Percentiles rank a stretch among this genome's conserved stretches.
Evolutionary conservation across 2,888 invertebrate genomes (phyloP).

Genomic region (Masnerella sp.): DNA sequence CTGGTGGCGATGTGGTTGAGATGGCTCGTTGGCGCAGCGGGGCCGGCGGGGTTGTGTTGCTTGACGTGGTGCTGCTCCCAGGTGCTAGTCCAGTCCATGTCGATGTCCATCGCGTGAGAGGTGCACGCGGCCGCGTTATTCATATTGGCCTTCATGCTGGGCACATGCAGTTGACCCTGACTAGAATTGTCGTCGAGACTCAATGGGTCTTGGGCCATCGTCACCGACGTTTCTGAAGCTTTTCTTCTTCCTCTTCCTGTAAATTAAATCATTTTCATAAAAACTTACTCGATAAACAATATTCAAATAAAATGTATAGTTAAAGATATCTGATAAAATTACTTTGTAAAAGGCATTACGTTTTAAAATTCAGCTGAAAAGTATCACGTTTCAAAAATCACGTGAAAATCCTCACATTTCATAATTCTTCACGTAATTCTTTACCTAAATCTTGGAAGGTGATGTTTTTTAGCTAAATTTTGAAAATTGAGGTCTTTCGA

Average conservation of each 20-base stretch:
- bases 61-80: slow-evolving; percentile 70
- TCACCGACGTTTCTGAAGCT: slow-evolving; percentile 62
- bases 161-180: slow-evolving; percentile 61
- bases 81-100: slow-evolving; percentile 71
- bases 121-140: slow-evolving; percentile 52
- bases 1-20: slow-evolving; percentile 62
- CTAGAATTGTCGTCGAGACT: slow-evolving; percentile 67
- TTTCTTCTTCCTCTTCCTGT: slow-evolving; percentile 74
- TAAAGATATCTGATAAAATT: too few species aligned
- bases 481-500: too few species aligned
- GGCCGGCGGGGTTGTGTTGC: slow-evolving; percentile 63
- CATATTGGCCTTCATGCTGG: slow-evolving; percentile 58
- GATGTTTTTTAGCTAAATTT: too few species aligned
- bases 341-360: too few species aligned
- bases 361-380: too few species aligned
- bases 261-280: too few species aligned
- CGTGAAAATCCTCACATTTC: too few species aligned
- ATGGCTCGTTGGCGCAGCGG: slow-evolving; percentile 61
- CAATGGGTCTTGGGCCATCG: slow-evolving; percentile 63
- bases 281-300: too few species aligned
- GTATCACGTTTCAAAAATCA: too few species aligned
- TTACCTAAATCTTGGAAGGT: too few species aligned
- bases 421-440: too few species aligned
- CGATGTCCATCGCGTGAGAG: slow-evolving; percentile 67
- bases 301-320: too few species aligned